Evolutionary conservation across 2,888 invertebrate genomes (phyloP).

Genomic region (Emmelina monodactyla): DNA sequence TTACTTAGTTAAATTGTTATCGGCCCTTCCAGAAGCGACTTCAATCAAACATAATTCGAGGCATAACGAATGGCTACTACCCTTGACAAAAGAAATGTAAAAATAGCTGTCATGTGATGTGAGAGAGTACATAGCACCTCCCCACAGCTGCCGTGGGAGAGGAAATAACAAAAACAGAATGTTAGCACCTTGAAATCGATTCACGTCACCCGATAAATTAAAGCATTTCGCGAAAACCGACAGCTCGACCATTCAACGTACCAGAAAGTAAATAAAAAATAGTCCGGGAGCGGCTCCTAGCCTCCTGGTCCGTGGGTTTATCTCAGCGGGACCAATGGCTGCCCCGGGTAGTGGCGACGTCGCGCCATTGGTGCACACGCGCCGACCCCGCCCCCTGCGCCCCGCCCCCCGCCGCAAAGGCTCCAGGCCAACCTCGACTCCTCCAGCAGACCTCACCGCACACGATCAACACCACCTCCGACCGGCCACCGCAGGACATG

Average conservation of each 20-base stretch:
- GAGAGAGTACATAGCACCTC: not conserved
- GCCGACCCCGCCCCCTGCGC: slow-evolving; percentile 57
- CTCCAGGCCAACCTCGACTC: slow-evolving; percentile 31
- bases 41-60: too few species aligned
- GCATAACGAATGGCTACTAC: too few species aligned
- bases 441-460: slow-evolving; percentile 36
- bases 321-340: slow-evolving; percentile 46
- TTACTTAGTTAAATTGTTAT: too few species aligned
- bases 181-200: slow-evolving; percentile 53
- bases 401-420: slow-evolving; percentile 54
- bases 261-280: slow-evolving; percentile 47
- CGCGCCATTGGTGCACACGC: not conserved
- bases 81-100: too few species aligned
- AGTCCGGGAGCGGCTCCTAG: slow-evolving; percentile 33
- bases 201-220: slow-evolving; percentile 49
- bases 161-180: slow-evolving; percentile 26
- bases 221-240: slow-evolving; percentile 40
- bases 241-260: slow-evolving; percentile 37
- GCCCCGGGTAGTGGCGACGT: not conserved
- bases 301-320: slow-evolving; percentile 62
- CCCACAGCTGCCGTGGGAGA: slow-evolving; percentile 17
- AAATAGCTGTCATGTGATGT: too few species aligned
- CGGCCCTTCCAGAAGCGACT: too few species aligned
- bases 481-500: slow-evolving; percentile 23
- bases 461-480: slow-evolving; percentile 21